Evolutionary conservation across 1,140 invertebrate species (phyloP).

Genomic region (Cyphomyrmex costatus): DNA sequence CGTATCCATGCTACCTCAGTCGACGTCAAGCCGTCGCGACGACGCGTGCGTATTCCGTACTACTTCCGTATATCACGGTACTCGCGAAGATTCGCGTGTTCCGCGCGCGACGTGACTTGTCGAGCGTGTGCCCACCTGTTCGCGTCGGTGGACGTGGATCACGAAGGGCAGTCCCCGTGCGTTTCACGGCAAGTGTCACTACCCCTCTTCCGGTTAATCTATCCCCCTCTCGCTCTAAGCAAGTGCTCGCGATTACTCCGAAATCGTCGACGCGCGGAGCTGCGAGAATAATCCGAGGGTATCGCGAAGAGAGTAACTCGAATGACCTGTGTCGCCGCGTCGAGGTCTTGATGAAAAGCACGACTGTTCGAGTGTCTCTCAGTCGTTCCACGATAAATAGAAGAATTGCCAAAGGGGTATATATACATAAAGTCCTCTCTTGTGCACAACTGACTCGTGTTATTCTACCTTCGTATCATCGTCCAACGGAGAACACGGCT

Average conservation of each 20-base stretch:
- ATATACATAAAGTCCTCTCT: background rate
- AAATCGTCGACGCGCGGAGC: conserved; percentile 33
- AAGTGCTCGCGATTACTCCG: conserved; percentile 7
- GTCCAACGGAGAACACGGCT: background rate
- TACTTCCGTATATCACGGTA: conserved; percentile 68
- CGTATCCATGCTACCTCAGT: conserved; percentile 79
- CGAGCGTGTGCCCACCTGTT: conserved; percentile 80
- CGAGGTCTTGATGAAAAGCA: conserved; percentile 3
- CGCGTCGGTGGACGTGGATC: conserved; percentile 70
- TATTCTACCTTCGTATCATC: background rate
- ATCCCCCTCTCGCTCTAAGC: background rate
- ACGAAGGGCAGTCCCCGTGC: conserved; percentile 18
- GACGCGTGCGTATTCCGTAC: conserved; percentile 80
- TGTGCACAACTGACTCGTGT: conserved; percentile 10
- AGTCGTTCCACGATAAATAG: conserved; percentile 24
- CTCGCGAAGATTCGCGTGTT: conserved; percentile 76
- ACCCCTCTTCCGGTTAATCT: background rate
- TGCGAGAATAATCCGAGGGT: background rate
- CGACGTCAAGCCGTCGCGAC: conserved; percentile 85
- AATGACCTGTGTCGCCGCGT: conserved; percentile 28
- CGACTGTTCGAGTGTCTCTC: background rate
- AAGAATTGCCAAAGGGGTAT: background rate
- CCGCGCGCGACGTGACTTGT: conserved; percentile 73
- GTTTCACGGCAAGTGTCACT: conserved; percentile 36
- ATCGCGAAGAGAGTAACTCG: background rate